Base-by-base conservation (phyloP, 2,888 invertebrate species). In the Encarsia formosa region DNA sequence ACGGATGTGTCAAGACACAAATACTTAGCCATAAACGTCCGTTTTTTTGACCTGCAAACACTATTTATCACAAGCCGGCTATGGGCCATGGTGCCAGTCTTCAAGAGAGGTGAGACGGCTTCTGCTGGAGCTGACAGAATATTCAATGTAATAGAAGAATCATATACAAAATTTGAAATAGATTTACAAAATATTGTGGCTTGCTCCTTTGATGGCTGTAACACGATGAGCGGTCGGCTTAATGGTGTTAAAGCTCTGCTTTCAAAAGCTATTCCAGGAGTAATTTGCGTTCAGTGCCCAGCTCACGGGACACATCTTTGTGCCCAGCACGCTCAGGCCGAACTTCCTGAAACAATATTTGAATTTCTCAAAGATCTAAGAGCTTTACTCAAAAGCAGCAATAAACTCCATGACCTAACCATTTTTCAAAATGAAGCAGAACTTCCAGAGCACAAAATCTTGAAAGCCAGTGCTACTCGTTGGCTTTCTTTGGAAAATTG, bases 151-250 rank as follows among this genome's bases (percentile, higher is more conserved):
- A 31, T 31, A 4, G 4, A 31, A 3, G 31, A 31, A 3, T 31
- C 31, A 3, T 31, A n/a, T 6, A 6, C 11, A 3, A 31, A 31
- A 15, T 15, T 34, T n/a, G 15, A 23, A 8, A 9, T 44, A 3
- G 34, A 32, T 0, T n/a, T 44, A 2, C 2, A n/a, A 2, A 34
- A 34, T 22, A 34, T 44, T 23, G 6, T 34, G 1, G 32, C 8
- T 4, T 32, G 22, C 6, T 44, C 34, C n/a, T 44, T 34, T 15
- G 44, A 44, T 34, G 44, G 44, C 1, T 44, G 44, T 13, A 2
- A 13, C 1, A 44, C 34, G 0, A 44, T 44, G 44, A 16, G 4
- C 1, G 44, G 44, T 2, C 19, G 23, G 3, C 32, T 16, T 11
- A 34, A 11, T 9, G 44, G 44, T 2, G 22, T 44, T 22, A 44